Evolutionary conservation across 2,113 vertebrate genomes (phyloP).

Genomic region (Cynopterus brachyotis): DNA sequence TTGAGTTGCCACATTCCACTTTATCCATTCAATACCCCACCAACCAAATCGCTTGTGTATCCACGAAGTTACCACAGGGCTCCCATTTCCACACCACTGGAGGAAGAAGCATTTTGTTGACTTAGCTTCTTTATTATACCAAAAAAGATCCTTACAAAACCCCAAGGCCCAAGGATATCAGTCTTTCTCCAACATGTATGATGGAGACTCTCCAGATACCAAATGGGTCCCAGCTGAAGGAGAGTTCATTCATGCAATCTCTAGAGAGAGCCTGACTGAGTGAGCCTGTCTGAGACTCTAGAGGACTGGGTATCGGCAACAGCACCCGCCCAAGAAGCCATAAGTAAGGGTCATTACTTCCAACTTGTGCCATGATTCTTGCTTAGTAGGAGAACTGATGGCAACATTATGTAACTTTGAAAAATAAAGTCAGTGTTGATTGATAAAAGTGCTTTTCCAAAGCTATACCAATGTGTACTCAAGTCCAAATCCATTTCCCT

Average conservation of each 20-base stretch:
- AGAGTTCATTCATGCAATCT: constrained; percentile 29
- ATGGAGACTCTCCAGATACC: background rate
- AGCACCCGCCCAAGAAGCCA: background rate
- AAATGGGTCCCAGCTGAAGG: background rate
- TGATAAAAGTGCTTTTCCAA: constrained; percentile 80
- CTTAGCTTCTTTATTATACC: background rate
- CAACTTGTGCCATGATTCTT: constrained; percentile 18
- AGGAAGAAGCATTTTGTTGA: background rate
- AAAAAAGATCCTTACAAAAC: background rate
- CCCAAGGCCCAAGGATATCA: background rate
- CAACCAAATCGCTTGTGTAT: background rate
- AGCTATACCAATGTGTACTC: constrained; percentile 51
- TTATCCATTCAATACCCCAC: background rate
- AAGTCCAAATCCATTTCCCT: constrained; percentile 78
- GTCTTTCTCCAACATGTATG: background rate
- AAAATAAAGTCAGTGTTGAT: constrained; percentile 72
- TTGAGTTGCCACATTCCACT: background rate
- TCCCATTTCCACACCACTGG: background rate
- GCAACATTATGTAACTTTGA: constrained; percentile 51
- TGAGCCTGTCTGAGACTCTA: background rate
- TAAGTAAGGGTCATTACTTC: constrained; percentile 48
- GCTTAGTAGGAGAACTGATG: constrained; percentile 64
- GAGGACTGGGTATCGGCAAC: constrained; percentile 31
- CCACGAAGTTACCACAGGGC: background rate
- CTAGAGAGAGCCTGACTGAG: constrained; percentile 1